Base-by-base conservation (phyloP, 2,888 invertebrate genomes). In the Neoascia interrupta region DNA sequence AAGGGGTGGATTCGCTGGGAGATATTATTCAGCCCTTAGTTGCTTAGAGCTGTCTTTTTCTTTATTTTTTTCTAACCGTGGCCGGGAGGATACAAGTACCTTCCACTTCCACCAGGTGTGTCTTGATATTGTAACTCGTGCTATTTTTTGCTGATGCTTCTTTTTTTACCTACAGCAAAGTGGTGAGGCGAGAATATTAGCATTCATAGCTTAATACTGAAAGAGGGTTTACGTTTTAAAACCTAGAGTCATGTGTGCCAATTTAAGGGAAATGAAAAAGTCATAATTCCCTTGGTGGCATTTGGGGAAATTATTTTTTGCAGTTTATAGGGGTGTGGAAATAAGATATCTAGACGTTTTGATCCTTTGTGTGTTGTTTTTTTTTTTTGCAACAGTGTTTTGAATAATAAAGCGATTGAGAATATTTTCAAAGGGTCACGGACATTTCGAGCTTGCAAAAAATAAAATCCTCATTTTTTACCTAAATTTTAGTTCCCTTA, bases 231-330 rank as follows among this genome's bases (percentile, higher is more conserved):
- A n/a, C n/a, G n/a, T 43, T 43, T n/a, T n/a, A n/a, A n/a, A n/a
- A n/a, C n/a, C n/a, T 19, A 23, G 8, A 16, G 41, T 8, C 34
- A 31, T 18, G 18, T 39, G 13, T 31, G 64, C 47, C 5, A 43
- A 43, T 37, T 60, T 66, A 31, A 8, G 19, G 31, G 51, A 58
- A 37, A 53, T 45, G 18, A 10, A 34, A 53, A 47, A 60, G 4
- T 31, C 53, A 49, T 66, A 60, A 60, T 61, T 61, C 54, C 69
- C 61, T 54, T 43, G 54, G 26, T 69, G 69, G 56, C 74, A 61
- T 49, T 75, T 16, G 11, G 36, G 54, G 54, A 69, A 60, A 75
- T 69, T 56, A 69, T 61, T 69, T 61, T n/a, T n/a, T n/a, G n/a
- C n/a, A n/a, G n/a, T n/a, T n/a, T n/a, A n/a, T n/a, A n/a, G n/a